A percentile compares a stretch with the other conserved stretches of the same genome.
These are phyloP conservation scores for Drosophila dunni DNA, from an alignment of 1,140 invertebrate species.

Conservation along the genomic window DNA sequence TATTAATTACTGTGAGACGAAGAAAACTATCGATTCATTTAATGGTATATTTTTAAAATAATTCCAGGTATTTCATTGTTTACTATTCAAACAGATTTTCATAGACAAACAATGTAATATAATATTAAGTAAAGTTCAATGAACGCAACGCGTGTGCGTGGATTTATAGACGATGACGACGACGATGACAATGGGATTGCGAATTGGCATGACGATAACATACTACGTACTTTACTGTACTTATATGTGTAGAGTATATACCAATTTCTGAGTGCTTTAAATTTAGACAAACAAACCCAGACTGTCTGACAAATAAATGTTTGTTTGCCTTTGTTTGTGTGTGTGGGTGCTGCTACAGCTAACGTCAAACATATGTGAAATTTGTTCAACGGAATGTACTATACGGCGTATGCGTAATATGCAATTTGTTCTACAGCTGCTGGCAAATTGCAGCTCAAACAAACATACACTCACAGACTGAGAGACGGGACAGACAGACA, in stretches of 20 bases:
- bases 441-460: constrained; percentile 67
- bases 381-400: constrained; percentile 36
- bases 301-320: constrained; percentile 58
- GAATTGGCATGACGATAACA: constrained; percentile 33
- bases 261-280: constrained; percentile 62
- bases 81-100: constrained; percentile 13
- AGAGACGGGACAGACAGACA: constrained; percentile 37
- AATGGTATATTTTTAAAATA: no score
- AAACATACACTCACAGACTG: constrained; percentile 22
- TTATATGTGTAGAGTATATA: not conserved
- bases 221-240: no score
- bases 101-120: constrained; percentile 31
- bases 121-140: constrained; percentile 58
- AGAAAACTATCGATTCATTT: no score
- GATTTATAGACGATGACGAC: constrained; percentile 55
- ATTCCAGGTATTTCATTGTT: no score
- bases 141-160: constrained; percentile 60
- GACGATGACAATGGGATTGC: constrained; percentile 27
- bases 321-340: constrained; percentile 37
- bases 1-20: no score
- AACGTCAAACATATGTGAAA: constrained; percentile 45
- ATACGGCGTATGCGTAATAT: constrained; percentile 77
- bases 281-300: constrained; percentile 73
- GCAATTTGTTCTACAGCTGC: constrained; percentile 78
- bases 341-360: constrained; percentile 7